A percentile compares a stretch with the other conserved stretches of the same genome.
These are phyloP conservation scores for Drosophila rubida DNA, from an alignment of 2,888 invertebrate genomes.

Conservation along the genomic window DNA sequence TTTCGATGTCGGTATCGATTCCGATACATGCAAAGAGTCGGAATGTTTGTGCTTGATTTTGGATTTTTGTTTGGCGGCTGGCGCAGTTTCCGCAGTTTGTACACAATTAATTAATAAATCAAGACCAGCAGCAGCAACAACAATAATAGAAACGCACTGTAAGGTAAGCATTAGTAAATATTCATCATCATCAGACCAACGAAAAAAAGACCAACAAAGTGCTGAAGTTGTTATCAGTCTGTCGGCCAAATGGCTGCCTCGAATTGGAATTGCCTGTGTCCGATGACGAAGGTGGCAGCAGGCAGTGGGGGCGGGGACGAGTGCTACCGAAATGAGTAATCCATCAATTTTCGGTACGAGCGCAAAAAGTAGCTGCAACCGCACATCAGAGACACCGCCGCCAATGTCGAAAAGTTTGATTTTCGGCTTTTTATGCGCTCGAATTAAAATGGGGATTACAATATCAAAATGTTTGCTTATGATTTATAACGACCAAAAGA, in stretches of 20 bases:
- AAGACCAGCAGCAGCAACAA: constrained; percentile 52
- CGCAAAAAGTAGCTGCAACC: constrained; percentile 69
- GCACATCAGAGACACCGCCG: constrained; percentile 77
- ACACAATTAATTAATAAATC: constrained; percentile 80
- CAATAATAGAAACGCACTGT: constrained; percentile 22
- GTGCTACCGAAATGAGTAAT: constrained; percentile 56
- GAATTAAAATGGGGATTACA: constrained; percentile 82
- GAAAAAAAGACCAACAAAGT: constrained; percentile 28
- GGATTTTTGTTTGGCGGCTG: constrained; percentile 23
- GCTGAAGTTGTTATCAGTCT: constrained; percentile 47
- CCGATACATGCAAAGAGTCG: constrained; percentile 17
- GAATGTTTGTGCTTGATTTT: constrained; percentile 43
- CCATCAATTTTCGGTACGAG: constrained; percentile 76
- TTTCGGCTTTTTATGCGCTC: constrained; percentile 81
- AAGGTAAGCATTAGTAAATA: constrained; percentile 40
- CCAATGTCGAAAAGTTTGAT: constrained; percentile 82
- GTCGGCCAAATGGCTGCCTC: constrained; percentile 56
- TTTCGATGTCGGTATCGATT: constrained; percentile 55
- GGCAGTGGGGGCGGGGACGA: background rate
- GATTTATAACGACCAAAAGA: constrained; percentile 77
- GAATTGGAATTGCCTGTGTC: constrained; percentile 7
- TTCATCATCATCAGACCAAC: constrained; percentile 60
- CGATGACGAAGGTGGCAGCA: background rate
- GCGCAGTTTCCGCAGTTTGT: constrained; percentile 66
- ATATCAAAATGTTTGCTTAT: constrained; percentile 82